phyloP scores from a whole-genome alignment of 2,797 vertebrate genomes.

The Ctenopoma kingsleyae region DNA sequence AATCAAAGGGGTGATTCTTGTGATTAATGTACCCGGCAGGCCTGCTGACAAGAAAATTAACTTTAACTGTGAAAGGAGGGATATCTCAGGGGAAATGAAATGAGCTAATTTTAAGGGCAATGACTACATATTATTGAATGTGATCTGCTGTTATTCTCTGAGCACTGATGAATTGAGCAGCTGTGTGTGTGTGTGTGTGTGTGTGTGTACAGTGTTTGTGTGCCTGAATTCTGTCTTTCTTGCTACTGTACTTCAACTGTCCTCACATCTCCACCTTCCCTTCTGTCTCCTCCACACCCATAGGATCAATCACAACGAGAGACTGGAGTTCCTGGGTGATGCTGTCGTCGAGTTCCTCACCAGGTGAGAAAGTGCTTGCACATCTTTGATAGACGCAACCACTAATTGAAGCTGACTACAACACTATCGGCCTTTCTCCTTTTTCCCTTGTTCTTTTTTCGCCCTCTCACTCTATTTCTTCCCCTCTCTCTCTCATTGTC shows the following conservation, averaged over 20 bases:
- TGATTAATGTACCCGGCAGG: conserved; percentile 74
- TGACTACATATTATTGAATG: conserved; percentile 43
- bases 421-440: conserved; percentile 31
- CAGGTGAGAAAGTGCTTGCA: conserved; percentile 84
- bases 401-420: conserved; percentile 69
- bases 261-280: conserved; percentile 13
- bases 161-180: conserved; percentile 22
- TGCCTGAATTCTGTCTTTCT: conserved; percentile 5
- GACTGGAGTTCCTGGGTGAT: conserved; percentile 98
- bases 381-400: conserved; percentile 53
- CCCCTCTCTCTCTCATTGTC: conserved; percentile 36
- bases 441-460: background rate
- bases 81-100: conserved; percentile 58
- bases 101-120: conserved; percentile 66
- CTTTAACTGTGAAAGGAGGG: conserved; percentile 64
- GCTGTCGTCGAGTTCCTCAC: conserved; percentile 99
- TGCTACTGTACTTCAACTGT: conserved; percentile 1
- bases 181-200: conserved; percentile 1
- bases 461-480: conserved; percentile 28
- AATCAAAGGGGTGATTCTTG: conserved; percentile 59
- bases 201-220: background rate
- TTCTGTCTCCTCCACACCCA: conserved; percentile 9
- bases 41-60: conserved; percentile 80
- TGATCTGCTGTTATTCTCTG: conserved; percentile 47
- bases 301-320: conserved; percentile 99